Conservation (phyloP, 2,888 invertebrate species). For the Acleris laterana region DNA sequence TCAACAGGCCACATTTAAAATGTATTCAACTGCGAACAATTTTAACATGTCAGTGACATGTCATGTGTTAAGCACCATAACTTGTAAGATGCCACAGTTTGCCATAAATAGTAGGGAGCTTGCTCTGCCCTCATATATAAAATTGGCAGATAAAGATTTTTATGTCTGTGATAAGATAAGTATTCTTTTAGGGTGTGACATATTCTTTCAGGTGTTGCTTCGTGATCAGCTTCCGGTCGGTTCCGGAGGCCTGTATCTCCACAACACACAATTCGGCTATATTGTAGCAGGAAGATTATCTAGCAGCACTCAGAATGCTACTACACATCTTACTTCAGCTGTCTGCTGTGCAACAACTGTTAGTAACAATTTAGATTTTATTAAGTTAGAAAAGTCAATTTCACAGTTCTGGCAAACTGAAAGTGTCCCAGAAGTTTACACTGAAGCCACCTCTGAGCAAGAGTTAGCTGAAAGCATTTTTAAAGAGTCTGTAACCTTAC, state of each 20-base stretch:
- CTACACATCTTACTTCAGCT: background rate
- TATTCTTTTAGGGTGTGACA: conserved; percentile 3
- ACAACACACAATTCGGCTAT: conserved; percentile 14
- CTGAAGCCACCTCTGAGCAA: conserved; percentile 7
- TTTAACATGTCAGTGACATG: conserved; percentile 8
- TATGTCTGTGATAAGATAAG: conserved; percentile 2
- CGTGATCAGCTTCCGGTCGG: conserved; percentile 5
- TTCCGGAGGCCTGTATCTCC: background rate
- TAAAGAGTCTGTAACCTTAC: conserved; percentile 1
- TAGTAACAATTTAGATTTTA: background rate
- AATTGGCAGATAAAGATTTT: conserved; percentile 8
- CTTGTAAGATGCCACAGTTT: conserved; percentile 13
- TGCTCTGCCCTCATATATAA: background rate
- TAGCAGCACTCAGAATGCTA: background rate
- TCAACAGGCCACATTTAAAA: background rate
- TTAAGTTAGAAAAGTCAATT: background rate
- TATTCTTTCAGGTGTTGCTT: conserved; percentile 11
- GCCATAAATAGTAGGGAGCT: background rate
- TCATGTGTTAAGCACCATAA: conserved; percentile 6
- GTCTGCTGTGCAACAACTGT: background rate
- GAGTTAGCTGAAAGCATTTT: conserved; percentile 12
- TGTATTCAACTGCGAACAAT: background rate
- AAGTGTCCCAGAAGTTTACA: conserved; percentile 6
- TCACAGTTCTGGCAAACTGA: conserved; percentile 13
- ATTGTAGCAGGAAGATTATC: conserved; percentile 1